These are phyloP conservation scores for Alexandromys fortis DNA, from an alignment of 2,113 vertebrate genomes.

Conservation along the genomic window DNA sequence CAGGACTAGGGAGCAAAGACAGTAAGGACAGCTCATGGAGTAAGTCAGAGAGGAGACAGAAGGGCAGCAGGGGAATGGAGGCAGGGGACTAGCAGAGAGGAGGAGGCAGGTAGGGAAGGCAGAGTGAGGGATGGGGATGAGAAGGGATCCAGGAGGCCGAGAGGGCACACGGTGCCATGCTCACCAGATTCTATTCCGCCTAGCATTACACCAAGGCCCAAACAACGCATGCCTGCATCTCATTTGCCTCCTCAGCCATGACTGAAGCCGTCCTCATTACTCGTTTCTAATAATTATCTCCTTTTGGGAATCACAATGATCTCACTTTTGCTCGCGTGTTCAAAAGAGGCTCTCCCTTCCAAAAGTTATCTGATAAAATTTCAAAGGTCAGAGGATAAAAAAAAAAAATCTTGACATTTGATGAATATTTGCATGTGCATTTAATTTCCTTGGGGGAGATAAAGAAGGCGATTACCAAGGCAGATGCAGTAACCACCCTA, in stretches of 20 bases:
- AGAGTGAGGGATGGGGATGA: neutral
- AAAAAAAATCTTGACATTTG: constrained; percentile 76
- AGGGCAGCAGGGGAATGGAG: neutral
- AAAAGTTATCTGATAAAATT: constrained; percentile 51
- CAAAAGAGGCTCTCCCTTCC: neutral
- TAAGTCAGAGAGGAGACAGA: neutral
- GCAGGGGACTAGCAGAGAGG: neutral
- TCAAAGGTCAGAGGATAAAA: constrained; percentile 73
- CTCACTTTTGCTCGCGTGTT: neutral
- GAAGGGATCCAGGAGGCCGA: neutral
- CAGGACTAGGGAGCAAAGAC: neutral
- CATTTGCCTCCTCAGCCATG: neutral
- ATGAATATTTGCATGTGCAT: constrained; percentile 75
- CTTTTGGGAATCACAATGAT: neutral
- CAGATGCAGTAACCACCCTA: constrained; percentile 82
- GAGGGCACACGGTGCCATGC: rapidly evolving
- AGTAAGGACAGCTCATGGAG: neutral
- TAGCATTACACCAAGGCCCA: neutral
- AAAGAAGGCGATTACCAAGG: constrained; percentile 78
- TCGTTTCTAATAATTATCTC: neutral
- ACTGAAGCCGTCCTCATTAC: neutral
- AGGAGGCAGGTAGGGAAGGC: neutral
- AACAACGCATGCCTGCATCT: neutral
- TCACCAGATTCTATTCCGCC: neutral
- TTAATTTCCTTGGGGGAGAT: constrained; percentile 77